Evolutionary conservation across 1,140 invertebrate genomes (phyloP).

Genomic region (Caenorhabditis tropicalis): DNA sequence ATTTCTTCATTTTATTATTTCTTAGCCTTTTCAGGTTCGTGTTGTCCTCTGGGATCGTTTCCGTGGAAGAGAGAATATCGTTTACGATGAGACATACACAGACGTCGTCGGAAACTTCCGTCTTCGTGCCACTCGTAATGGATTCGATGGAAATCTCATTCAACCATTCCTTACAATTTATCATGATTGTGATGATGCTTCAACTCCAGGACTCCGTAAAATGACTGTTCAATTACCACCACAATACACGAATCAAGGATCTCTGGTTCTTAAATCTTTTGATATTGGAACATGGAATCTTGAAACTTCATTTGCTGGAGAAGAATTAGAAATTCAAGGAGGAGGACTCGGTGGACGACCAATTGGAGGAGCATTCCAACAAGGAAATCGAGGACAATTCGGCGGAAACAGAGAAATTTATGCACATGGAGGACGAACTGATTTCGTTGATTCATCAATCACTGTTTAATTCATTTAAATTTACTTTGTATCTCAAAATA

Average conservation of each 20-base stretch:
- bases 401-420: slow-evolving; percentile 30
- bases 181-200: slow-evolving; percentile 26
- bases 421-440: slow-evolving; percentile 16
- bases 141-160: slow-evolving; percentile 21
- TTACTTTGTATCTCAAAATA: background rate
- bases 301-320: slow-evolving; percentile 39
- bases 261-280: slow-evolving; percentile 11
- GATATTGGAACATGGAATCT: slow-evolving; percentile 36
- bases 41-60: slow-evolving; percentile 38
- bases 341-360: background rate
- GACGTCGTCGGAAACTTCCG: slow-evolving; percentile 36
- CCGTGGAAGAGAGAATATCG: slow-evolving; percentile 6
- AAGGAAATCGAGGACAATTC: slow-evolving; percentile 18
- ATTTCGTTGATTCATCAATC: slow-evolving; percentile 1
- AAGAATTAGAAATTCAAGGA: slow-evolving; percentile 17
- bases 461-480: background rate
- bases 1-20: background rate
- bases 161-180: slow-evolving; percentile 29
- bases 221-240: slow-evolving; percentile 40
- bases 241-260: slow-evolving; percentile 32
- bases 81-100: slow-evolving; percentile 23
- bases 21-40: slow-evolving; percentile 4
- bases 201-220: slow-evolving; percentile 21
- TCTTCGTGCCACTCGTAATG: slow-evolving; percentile 7
- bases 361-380: slow-evolving; percentile 14